Conservation (phyloP, 2,113 vertebrate genomes). For the human region GRCh38 chr7:79858001-79858500, state of each 20-base stretch:
- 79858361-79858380: background rate
- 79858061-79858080: background rate
- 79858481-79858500: background rate
- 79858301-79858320: background rate
- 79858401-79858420: background rate
- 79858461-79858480: background rate
- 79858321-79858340: background rate
- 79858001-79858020: background rate
- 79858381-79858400: too few relatives aligned
- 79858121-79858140: background rate
- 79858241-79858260: background rate
- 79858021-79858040: background rate
- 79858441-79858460: background rate
- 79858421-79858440: background rate
- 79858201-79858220: background rate
- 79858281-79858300: background rate
- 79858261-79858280: background rate
- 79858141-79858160: background rate
- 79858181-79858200: background rate
- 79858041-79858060: background rate
- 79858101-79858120: background rate
- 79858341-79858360: background rate
- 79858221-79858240: background rate
- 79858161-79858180: background rate
- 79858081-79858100: background rate